Conservation (phyloP, 37 sponge, comb jelly and placozoan species). For the Hexactinellida sp. region DNA sequence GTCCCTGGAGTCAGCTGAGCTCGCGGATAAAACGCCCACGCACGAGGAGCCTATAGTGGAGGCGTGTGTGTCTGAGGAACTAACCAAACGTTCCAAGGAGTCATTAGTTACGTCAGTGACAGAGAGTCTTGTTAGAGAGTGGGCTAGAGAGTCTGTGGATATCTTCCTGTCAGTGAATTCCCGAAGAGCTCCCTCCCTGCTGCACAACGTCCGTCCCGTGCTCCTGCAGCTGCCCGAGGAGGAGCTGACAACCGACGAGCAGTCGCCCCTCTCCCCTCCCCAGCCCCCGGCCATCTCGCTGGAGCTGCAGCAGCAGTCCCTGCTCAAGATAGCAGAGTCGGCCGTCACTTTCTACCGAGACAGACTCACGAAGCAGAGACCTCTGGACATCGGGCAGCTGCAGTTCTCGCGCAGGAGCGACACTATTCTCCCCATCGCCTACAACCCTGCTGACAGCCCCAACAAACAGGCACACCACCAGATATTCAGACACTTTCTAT, state of each 20-base stretch:
- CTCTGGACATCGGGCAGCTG: neutral
- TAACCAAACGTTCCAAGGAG: neutral
- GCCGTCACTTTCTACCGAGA: neutral
- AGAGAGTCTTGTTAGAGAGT: neutral
- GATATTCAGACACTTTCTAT: neutral
- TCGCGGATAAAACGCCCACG: neutral
- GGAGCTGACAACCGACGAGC: neutral
- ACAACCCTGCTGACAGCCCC: neutral
- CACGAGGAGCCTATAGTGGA: neutral
- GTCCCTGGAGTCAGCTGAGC: neutral
- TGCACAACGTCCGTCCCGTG: neutral
- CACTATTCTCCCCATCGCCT: neutral
- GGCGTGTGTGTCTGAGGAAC: neutral
- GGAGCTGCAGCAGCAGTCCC: neutral
- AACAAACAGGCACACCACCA: neutral
- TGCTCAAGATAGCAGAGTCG: neutral
- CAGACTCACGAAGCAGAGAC: neutral
- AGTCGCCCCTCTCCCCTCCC: neutral
- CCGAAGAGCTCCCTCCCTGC: neutral
- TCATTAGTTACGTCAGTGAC: neutral
- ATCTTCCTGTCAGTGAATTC: neutral
- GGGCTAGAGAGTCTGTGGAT: neutral
- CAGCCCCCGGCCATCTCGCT: neutral
- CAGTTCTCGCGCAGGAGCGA: constrained; percentile 6
- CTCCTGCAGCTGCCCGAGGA: neutral